Base-by-base conservation (phyloP, 2,113 vertebrate species). In the Zapus hudsonius region DNA sequence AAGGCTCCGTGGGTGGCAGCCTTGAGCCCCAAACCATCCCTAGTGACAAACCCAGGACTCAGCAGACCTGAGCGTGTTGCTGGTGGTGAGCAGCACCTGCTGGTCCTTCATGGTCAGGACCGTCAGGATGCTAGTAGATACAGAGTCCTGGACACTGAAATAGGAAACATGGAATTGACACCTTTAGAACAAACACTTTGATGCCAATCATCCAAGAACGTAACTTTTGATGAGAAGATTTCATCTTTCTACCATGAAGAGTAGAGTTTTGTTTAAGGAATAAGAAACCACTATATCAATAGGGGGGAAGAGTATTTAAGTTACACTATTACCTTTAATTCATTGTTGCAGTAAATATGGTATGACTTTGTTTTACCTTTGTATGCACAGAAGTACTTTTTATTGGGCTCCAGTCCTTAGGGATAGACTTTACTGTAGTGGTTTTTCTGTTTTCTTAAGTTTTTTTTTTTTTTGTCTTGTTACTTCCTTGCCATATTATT, bases 171-270 rank as follows among this genome's bases (percentile, higher is more conserved):
- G n/a, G n/a, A n/a, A n/a, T n/a, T n/a, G n/a, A n/a, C n/a, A n/a
- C n/a, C n/a, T n/a, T n/a, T n/a, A n/a, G n/a, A n/a, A n/a, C n/a
- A n/a, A n/a, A n/a, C n/a, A n/a, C n/a, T n/a, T n/a, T n/a, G n/a
- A n/a, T n/a, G n/a, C n/a, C n/a, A n/a, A n/a, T n/a, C n/a, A n/a
- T n/a, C n/a, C n/a, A 97, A 98, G 96, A 97, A 96, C 96, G 96
- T 98, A 98, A 98, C 98, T 98, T 98, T 98, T 97, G 94, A 55
- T 97, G 96, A 97, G 95, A 97, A 86, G 95, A 97, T 89, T 95
- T 97, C 96, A 91, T 97, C 96, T 97, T 97, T 97, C 85, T 97
- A 94, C 97, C 95, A 83, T 88, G 97, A 96, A 97, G 96, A 96
- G 82, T 95, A 92, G 89, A 94, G 92, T 92, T 96, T n/a, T 96